phyloP scores from a whole-genome alignment of 1,140 invertebrate genomes.

The Ceratosolen fusciceps region DNA sequence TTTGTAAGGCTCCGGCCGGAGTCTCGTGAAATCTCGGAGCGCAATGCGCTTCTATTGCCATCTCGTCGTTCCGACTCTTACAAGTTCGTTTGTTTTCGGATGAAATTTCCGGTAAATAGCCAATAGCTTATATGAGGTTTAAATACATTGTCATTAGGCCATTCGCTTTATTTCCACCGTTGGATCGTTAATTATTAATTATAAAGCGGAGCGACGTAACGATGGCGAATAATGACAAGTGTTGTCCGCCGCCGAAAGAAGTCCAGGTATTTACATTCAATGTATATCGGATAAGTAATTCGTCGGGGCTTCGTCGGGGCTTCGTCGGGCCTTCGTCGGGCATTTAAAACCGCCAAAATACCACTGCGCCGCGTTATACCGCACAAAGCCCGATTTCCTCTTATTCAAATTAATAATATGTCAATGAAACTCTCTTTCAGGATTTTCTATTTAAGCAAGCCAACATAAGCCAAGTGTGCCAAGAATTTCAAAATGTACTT shows the following conservation, averaged over 20 bases:
- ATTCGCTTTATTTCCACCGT: conserved; percentile 20
- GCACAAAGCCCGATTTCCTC: too few relatives aligned
- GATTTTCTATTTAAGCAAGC: conserved; percentile 67
- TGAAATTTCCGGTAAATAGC: conserved; percentile 5
- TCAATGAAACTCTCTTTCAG: conserved; percentile 53
- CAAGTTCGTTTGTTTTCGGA: background rate
- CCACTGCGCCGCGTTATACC: background rate
- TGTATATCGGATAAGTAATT: background rate
- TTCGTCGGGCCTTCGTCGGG: background rate
- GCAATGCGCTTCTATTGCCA: background rate
- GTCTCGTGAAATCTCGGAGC: too few relatives aligned
- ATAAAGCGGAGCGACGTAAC: background rate
- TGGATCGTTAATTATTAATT: conserved; percentile 26
- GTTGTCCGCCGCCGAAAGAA: conserved; percentile 57
- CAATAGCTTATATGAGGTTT: background rate
- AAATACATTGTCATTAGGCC: too few relatives aligned
- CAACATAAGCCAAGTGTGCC: conserved; percentile 56
- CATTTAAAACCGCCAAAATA: conserved; percentile 14
- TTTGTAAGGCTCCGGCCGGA: too few relatives aligned
- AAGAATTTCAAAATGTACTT: conserved; percentile 55
- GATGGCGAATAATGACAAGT: conserved; percentile 36
- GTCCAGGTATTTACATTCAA: conserved; percentile 63
- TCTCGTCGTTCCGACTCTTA: background rate
- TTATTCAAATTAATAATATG: background rate
- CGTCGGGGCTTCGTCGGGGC: background rate